phyloP scores from a whole-genome alignment of 2,888 invertebrate species.

The Pandemis heparana region DNA sequence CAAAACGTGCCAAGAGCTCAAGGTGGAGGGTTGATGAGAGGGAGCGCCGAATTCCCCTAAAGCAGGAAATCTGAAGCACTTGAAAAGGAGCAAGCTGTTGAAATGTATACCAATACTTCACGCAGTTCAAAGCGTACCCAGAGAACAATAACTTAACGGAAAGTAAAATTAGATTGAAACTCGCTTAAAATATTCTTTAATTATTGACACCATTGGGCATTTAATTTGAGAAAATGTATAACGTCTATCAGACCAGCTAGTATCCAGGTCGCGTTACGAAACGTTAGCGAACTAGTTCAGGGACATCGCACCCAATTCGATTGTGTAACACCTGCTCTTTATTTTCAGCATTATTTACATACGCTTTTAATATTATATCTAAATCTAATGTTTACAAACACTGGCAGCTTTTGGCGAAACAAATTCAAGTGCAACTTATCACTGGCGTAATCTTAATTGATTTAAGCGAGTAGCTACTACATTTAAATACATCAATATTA shows the following conservation, averaged over 20 bases:
- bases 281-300: slow-evolving; percentile 77
- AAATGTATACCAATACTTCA: slow-evolving; percentile 1
- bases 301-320: slow-evolving; percentile 73
- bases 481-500: neutral
- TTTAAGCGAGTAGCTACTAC: too few relatives aligned
- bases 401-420: slow-evolving; percentile 30
- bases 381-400: slow-evolving; percentile 31
- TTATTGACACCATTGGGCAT: slow-evolving; percentile 16
- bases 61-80: slow-evolving; percentile 44
- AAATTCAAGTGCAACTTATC: slow-evolving; percentile 43
- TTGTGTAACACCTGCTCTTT: slow-evolving; percentile 66
- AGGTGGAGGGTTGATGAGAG: slow-evolving; percentile 40
- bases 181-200: neutral
- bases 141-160: neutral
- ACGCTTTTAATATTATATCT: slow-evolving; percentile 28
- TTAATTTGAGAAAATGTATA: slow-evolving; percentile 38
- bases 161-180: neutral
- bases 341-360: slow-evolving; percentile 44
- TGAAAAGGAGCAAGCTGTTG: slow-evolving; percentile 9
- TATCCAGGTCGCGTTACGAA: slow-evolving; percentile 78
- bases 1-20: slow-evolving; percentile 48
- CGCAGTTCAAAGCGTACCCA: neutral
- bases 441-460: slow-evolving; percentile 4
- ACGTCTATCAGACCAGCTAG: slow-evolving; percentile 57
- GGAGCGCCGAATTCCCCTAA: slow-evolving; percentile 53